Base-by-base conservation (phyloP, 2,888 invertebrate species). In the Cryptocephalus moraei region DNA sequence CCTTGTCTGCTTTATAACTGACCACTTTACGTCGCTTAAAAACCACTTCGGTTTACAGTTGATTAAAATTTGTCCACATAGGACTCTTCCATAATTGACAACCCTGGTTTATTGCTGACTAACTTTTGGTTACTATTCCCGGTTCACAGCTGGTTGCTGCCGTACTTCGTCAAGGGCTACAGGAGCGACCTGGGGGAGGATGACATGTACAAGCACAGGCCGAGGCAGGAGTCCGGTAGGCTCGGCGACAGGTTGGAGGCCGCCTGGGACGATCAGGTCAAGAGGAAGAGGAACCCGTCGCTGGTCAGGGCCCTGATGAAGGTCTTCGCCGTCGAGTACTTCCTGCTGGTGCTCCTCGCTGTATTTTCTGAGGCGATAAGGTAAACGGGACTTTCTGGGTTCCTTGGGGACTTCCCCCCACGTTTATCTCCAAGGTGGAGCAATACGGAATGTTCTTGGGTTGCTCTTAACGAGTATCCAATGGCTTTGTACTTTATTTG, bases 141-240 rank as follows among this genome's bases (percentile, higher is more conserved):
- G n/a, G 12, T 42, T 65, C 69, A 50, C 56, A 76, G 76, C 58
- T 78, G 76, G 75, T 59, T 73, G 1, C 62, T 73, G 36, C 73
- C 73, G 4, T 60, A 73, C 32, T 75, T 77, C 56, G 58, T 64
- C 41, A 69, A 71, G 57, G 77, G 77, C 1, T 64, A 62, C 41
- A 69, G 62, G 51, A 68, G 67, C 45, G 75, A 75, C 48, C 61
- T 78, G 32, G 69, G 69, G 38, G 70, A 73, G 47, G 65, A 70
- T 40, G 78, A 78, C 59, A 62, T 78, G 31, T 75, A 71, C 53
- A 65, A 68, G 49, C 67, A 72, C 10, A 61, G 76, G 9, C 62
- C 65, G 45, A 65, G 66, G 43, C 75, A 76, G 53, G 64, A 66
- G 39, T 73, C 75, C 1, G 62, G 49, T 13, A 33, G 38, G 11